These are phyloP conservation scores for Iphiclides podalirius DNA, from an alignment of 2,888 invertebrate genomes.

Conservation along the genomic window DNA sequence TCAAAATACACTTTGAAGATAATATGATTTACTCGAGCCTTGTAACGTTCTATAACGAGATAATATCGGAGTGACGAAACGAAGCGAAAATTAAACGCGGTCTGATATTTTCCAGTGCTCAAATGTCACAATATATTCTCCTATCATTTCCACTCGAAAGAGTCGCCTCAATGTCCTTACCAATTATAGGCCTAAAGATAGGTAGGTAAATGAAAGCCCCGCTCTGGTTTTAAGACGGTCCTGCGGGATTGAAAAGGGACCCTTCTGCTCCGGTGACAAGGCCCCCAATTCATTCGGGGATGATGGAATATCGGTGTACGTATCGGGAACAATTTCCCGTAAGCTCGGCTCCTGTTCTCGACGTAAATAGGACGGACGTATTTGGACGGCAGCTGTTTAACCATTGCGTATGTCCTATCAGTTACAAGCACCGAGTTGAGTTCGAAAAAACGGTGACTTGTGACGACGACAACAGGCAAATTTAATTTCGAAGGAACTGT, in stretches of 20 bases:
- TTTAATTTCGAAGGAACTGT: background rate
- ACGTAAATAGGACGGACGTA: conserved; percentile 31
- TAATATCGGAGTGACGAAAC: background rate
- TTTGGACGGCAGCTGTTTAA: too few relatives aligned
- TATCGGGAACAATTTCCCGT: conserved; percentile 53
- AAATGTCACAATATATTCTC: conserved; percentile 48
- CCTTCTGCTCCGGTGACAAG: conserved; percentile 55
- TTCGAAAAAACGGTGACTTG: conserved; percentile 7
- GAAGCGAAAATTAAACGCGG: conserved; percentile 32
- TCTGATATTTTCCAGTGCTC: conserved; percentile 17
- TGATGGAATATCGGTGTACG: conserved; percentile 68
- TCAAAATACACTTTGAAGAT: too few relatives aligned
- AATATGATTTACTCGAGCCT: background rate
- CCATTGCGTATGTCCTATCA: too few relatives aligned
- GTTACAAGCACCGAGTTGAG: too few relatives aligned
- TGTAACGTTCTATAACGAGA: background rate
- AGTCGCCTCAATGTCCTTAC: conserved; percentile 64
- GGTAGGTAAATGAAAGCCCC: conserved; percentile 61
- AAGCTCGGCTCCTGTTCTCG: conserved; percentile 42
- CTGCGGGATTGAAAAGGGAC: conserved; percentile 53
- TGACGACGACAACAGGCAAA: conserved; percentile 1
- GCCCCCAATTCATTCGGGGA: conserved; percentile 51
- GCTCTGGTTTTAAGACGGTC: conserved; percentile 59
- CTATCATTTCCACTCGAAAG: conserved; percentile 64
- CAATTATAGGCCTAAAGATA: conserved; percentile 65